Percentiles rank a stretch among this genome's conserved stretches.
Evolutionary conservation across 2,797 vertebrate genomes (phyloP).

Genomic region (Cheirogaleus major): DNA sequence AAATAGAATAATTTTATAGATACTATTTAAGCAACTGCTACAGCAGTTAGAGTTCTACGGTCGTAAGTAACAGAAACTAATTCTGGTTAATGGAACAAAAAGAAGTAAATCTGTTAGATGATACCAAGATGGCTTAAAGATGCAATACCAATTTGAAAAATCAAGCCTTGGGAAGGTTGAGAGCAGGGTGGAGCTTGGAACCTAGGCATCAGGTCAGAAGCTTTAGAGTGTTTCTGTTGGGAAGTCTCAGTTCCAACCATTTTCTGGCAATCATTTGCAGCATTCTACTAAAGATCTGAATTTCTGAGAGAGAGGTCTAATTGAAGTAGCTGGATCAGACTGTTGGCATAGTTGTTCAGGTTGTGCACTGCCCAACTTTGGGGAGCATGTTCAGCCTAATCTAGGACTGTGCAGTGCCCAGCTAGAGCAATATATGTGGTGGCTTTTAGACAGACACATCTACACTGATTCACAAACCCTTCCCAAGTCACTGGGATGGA

Average conservation of each 20-base stretch:
- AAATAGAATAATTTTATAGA: not conserved
- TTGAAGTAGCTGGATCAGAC: not conserved
- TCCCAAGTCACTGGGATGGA: not conserved
- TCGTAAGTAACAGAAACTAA: not conserved
- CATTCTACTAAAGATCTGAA: not conserved
- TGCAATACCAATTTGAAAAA: not conserved
- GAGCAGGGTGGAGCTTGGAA: not conserved
- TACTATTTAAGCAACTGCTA: not conserved
- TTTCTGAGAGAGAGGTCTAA: not conserved
- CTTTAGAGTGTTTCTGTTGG: not conserved
- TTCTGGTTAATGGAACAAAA: not conserved
- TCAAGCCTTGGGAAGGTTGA: not conserved
- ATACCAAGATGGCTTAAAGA: not conserved
- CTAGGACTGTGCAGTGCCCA: not conserved
- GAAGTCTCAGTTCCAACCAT: not conserved
- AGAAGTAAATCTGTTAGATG: not conserved
- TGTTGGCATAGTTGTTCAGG: not conserved
- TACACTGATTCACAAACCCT: not conserved
- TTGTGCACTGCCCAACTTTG: not conserved
- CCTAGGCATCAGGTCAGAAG: not conserved
- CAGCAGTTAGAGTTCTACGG: not conserved
- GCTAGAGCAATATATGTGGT: not conserved
- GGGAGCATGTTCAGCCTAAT: not conserved
- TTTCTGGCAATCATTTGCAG: rapidly evolving
- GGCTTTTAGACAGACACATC: not conserved